phyloP scores from a whole-genome alignment of 2,797 vertebrate species.

The Limnodromus scolopaceus region DNA sequence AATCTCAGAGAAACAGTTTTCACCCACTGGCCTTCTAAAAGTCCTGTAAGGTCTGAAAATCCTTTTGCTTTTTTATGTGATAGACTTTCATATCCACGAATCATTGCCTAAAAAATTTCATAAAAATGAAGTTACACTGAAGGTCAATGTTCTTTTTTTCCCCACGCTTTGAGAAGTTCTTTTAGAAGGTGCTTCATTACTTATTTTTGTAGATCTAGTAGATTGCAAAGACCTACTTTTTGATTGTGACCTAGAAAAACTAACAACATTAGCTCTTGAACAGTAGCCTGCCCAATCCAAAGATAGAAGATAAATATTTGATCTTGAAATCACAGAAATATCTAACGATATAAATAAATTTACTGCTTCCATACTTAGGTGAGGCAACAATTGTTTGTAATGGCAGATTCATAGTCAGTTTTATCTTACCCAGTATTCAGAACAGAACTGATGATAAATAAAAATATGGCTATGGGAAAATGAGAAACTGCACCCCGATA shows the following conservation, averaged over 20 bases:
- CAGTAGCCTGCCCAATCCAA: not conserved
- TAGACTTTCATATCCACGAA: not conserved
- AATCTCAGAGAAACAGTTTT: constrained; percentile 2
- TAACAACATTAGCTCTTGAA: not conserved
- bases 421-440: not conserved
- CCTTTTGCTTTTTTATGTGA: not conserved
- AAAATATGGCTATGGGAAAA: constrained; percentile 1
- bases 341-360: not conserved
- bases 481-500: not conserved
- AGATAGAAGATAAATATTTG: not conserved
- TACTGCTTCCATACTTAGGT: not conserved
- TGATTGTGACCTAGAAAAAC: not conserved
- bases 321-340: not conserved
- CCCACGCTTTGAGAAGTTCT: not conserved
- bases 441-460: not conserved
- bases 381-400: not conserved
- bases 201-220: not conserved
- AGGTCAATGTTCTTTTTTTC: not conserved
- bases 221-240: not conserved
- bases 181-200: not conserved
- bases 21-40: not conserved
- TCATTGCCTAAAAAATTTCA: not conserved
- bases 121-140: not conserved
- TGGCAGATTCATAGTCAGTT: not conserved
- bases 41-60: not conserved